Percentiles rank a stretch among this genome's conserved stretches.
Evolutionary conservation across 2,888 invertebrate genomes (phyloP).

Genomic region (Caenorhabditis wallacei): DNA sequence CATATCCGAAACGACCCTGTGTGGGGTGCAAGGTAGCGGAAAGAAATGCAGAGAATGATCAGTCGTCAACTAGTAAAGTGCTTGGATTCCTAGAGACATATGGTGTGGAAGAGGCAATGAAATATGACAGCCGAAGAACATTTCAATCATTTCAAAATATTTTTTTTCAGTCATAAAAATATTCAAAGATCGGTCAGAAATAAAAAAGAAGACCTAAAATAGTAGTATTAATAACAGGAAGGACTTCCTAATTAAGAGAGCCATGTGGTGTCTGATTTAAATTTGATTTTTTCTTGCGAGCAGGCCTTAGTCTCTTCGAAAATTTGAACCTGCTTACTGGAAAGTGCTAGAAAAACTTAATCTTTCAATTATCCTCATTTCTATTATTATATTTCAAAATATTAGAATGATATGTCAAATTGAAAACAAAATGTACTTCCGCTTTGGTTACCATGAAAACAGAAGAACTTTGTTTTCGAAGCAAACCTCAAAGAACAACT

Average conservation of each 20-base stretch:
- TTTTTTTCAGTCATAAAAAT: neutral
- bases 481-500: neutral
- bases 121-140: conserved; percentile 28
- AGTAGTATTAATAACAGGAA: neutral
- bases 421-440: neutral
- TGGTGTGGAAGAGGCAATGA: conserved; percentile 12
- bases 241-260: neutral
- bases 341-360: too few relatives aligned
- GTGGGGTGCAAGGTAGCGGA: conserved; percentile 54
- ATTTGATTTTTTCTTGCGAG: too few relatives aligned
- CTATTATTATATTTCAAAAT: too few relatives aligned
- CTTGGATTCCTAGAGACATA: conserved; percentile 27
- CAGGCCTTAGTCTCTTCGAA: too few relatives aligned
- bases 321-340: too few relatives aligned
- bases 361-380: too few relatives aligned
- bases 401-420: too few relatives aligned
- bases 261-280: too few relatives aligned
- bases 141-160: neutral
- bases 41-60: conserved; percentile 61
- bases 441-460: neutral
- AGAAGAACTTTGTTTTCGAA: neutral
- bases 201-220: too few relatives aligned
- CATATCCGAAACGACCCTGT: conserved; percentile 47
- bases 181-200: conserved; percentile 7
- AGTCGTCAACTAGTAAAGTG: conserved; percentile 57